phyloP scores from a whole-genome alignment of 2,888 invertebrate species.

The Drosophila macrospina region DNA sequence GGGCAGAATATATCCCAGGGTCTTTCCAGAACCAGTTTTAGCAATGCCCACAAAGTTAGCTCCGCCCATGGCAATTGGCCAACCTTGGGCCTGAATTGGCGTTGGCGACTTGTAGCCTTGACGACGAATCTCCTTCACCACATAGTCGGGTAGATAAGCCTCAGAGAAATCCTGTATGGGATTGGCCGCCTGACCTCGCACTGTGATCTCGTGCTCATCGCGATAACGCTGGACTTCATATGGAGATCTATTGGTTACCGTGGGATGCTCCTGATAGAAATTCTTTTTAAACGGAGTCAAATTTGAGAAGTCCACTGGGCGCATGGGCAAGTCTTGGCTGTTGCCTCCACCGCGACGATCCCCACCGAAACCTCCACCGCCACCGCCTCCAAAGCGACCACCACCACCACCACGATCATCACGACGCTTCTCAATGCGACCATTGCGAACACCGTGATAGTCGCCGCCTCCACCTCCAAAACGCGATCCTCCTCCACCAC shows the following conservation, averaged over 20 bases:
- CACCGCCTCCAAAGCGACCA: slow-evolving; percentile 93
- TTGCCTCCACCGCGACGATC: slow-evolving; percentile 90
- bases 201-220: slow-evolving; percentile 90
- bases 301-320: slow-evolving; percentile 87
- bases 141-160: slow-evolving; percentile 91
- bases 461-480: slow-evolving; percentile 90
- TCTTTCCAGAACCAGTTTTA: slow-evolving; percentile 93
- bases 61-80: slow-evolving; percentile 95
- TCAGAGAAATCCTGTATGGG: slow-evolving; percentile 93
- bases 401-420: slow-evolving; percentile 79
- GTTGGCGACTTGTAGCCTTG: slow-evolving; percentile 92
- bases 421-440: slow-evolving; percentile 85
- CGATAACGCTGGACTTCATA: slow-evolving; percentile 90
- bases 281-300: slow-evolving; percentile 92
- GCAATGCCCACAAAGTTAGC: slow-evolving; percentile 94
- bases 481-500: slow-evolving; percentile 59
- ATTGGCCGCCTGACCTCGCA: slow-evolving; percentile 91
- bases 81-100: slow-evolving; percentile 94
- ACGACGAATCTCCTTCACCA: slow-evolving; percentile 88
- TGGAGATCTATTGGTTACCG: slow-evolving; percentile 88
- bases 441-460: slow-evolving; percentile 85
- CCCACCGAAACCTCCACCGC: slow-evolving; percentile 85
- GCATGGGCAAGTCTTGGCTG: slow-evolving; percentile 92
- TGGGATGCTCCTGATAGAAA: slow-evolving; percentile 91
- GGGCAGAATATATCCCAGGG: slow-evolving; percentile 92